phyloP scores from a whole-genome alignment of 2,797 vertebrate genomes.

The Nothura maculosa region DNA sequence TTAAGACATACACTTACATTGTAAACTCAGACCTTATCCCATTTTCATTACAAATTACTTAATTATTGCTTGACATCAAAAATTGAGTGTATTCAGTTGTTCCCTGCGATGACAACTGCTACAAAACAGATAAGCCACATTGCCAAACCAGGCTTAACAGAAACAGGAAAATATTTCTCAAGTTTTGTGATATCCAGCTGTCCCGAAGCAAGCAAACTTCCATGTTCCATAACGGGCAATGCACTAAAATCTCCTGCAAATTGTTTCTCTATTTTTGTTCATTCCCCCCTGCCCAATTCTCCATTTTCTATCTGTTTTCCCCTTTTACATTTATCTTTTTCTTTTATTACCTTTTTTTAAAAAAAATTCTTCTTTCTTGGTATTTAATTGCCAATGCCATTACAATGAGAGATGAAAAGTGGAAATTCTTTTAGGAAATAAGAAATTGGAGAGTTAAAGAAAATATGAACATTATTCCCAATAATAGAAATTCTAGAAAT shows the following conservation, averaged over 20 bases:
- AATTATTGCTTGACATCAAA: neutral
- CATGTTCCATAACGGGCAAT: neutral
- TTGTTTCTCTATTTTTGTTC: neutral
- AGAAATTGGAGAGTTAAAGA: neutral
- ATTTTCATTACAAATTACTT: slow-evolving; percentile 19
- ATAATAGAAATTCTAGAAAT: neutral
- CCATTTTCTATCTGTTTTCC: rapidly evolving
- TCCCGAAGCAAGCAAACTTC: neutral
- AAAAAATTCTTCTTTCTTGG: rapidly evolving
- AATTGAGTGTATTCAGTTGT: neutral
- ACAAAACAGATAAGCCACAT: neutral
- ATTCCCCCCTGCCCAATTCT: neutral
- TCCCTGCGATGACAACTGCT: neutral
- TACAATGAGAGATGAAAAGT: neutral
- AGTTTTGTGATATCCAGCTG: neutral
- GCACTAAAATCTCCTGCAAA: neutral
- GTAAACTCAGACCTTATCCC: neutral
- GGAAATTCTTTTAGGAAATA: neutral
- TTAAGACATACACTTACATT: neutral
- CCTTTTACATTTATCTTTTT: rapidly evolving
- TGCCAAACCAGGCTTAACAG: neutral
- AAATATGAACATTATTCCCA: neutral
- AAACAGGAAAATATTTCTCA: neutral
- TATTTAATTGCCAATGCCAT: neutral
- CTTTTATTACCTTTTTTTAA: neutral